A percentile compares a stretch with the other conserved stretches of the same genome.
phyloP scores from a whole-genome alignment of 2,113 vertebrate genomes.

The Zonotrichia leucophrys region DNA sequence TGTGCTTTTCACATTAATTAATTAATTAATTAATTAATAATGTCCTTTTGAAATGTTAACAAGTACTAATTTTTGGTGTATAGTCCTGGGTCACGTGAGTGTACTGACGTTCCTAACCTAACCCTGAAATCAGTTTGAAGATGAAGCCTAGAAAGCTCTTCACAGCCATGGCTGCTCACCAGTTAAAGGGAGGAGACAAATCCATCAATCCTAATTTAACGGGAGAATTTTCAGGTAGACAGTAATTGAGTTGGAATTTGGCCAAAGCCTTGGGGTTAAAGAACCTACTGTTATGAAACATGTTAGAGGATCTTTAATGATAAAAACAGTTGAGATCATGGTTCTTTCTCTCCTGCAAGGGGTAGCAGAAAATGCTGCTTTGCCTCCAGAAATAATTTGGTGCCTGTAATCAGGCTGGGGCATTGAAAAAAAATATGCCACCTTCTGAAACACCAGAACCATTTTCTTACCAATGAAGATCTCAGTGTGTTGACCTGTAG shows the following conservation, averaged over 20 bases:
- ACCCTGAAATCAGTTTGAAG: background rate
- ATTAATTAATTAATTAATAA: background rate
- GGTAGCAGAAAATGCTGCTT: background rate
- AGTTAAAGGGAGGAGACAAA: background rate
- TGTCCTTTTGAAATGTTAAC: background rate
- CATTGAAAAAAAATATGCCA: background rate
- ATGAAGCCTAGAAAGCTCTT: background rate
- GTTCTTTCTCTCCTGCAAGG: background rate
- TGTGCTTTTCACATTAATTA: background rate
- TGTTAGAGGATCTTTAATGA: background rate
- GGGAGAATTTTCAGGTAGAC: slow-evolving; percentile 20
- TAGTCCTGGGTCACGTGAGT: background rate
- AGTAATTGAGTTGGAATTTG: slow-evolving; percentile 37
- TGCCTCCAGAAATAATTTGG: background rate
- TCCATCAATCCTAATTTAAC: background rate
- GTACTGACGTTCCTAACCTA: background rate
- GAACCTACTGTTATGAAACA: background rate
- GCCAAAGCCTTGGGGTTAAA: slow-evolving; percentile 31
- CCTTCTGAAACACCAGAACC: background rate
- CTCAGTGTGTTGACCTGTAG: background rate
- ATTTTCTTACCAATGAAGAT: background rate
- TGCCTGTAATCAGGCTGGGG: background rate
- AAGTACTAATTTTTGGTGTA: background rate
- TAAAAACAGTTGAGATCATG: background rate
- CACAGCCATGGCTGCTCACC: background rate